Evolutionary conservation across 2,113 vertebrate genomes (phyloP), one percentile per base, ranked within the genome.

Genomic region (Anoplopoma fimbria): DNA sequence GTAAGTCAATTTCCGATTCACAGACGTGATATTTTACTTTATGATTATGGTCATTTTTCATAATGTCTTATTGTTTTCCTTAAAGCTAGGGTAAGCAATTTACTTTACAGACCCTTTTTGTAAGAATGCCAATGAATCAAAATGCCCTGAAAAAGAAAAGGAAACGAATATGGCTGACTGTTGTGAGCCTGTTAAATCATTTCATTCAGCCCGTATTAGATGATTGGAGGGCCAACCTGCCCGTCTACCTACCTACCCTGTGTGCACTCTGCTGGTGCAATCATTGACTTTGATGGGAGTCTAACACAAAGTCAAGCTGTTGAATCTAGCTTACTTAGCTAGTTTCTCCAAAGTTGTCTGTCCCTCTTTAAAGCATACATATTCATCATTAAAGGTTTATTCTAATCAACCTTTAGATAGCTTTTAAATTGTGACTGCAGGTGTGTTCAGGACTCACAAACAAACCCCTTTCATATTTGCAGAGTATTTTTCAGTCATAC

Each of bases 401-500:
- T 57, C 7, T 23, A 72, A 33, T 61, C 33, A n/a, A 9, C 9
- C 5, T 4, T 15, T 73, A 23, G 21, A 45, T 2, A 1, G 5
- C 27, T 47, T 70, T 58, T 36, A 47, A 72, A 63, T 73, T 34
- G 75, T 31, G 45, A 13, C 70, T 65, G 15, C 34, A 29, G 29
- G 12, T 81, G 19, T 75, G 10, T 34, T 83, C 9, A 55, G 19
- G 33, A 29, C n/a, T 83, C 60, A 63, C 6, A 5, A 33, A 45
- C 17, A 38, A 33, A 45, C 34, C 47, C 51, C 8, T 65, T 62
- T 75, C 15, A 40, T 57, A 74, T 47, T 47, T 47, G 55, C 57
- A 58, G 31, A 77, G 68, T 60, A 34, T 77, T 84, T 84, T 40
- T 27, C 69, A 80, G 78, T 73, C 70, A 73, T n/a, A 55, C 45